Evolutionary conservation across 2,797 vertebrate genomes (phyloP).

Genomic region (Notoglanidium macrostoma): DNA sequence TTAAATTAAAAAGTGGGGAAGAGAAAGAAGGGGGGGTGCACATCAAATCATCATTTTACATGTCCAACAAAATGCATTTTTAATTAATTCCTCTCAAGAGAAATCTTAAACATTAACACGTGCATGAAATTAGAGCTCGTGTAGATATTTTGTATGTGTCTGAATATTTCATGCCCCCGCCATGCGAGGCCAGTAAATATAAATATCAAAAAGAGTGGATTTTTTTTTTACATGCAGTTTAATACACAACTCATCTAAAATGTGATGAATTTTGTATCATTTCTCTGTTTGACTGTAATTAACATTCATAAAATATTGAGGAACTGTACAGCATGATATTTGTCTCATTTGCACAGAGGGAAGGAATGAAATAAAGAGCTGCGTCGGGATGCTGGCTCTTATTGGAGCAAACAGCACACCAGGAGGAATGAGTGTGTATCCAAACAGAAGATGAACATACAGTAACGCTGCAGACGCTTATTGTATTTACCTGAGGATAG

Average conservation of each 20-base stretch:
- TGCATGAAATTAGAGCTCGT: constrained; percentile 73
- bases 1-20: constrained; percentile 68
- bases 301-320: constrained; percentile 79
- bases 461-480: constrained; percentile 5
- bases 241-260: constrained; percentile 66
- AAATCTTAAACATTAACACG: constrained; percentile 79
- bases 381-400: constrained; percentile 25
- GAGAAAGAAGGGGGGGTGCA: constrained; percentile 26
- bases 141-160: constrained; percentile 72
- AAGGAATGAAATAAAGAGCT: constrained; percentile 62
- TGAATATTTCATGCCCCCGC: constrained; percentile 76
- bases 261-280: constrained; percentile 77
- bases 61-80: constrained; percentile 84
- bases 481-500: constrained; percentile 88
- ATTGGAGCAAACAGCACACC: constrained; percentile 27
- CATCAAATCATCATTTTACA: constrained; percentile 79
- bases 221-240: constrained; percentile 65
- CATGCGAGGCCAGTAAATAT: constrained; percentile 74
- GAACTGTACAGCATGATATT: constrained; percentile 66
- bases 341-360: constrained; percentile 73
- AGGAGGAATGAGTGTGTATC: background rate
- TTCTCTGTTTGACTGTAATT: constrained; percentile 79
- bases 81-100: constrained; percentile 82
- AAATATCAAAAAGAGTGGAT: constrained; percentile 76
- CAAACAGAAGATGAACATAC: constrained; percentile 24